A percentile compares a stretch with the other conserved stretches of the same genome.
phyloP scores from a whole-genome alignment of 2,113 vertebrate genomes.

The Catharus bicknelli region DNA sequence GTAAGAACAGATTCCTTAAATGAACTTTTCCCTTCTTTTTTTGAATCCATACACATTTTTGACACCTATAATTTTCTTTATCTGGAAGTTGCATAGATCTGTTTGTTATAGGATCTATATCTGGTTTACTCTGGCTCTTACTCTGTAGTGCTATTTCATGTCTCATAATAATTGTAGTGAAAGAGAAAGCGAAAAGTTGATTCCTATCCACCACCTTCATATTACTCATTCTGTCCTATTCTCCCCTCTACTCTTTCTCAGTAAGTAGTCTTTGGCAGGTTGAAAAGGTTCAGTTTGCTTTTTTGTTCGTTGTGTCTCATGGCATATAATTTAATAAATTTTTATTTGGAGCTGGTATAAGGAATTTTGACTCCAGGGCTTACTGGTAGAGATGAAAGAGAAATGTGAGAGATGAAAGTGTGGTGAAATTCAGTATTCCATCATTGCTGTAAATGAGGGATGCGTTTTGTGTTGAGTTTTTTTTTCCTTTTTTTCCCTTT shows the following conservation, averaged over 20 bases:
- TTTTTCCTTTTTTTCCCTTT: no score
- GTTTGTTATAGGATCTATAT: background rate
- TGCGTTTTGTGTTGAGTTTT: background rate
- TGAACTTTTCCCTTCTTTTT: background rate
- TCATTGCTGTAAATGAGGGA: background rate
- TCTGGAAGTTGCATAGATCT: background rate
- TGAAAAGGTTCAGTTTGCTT: background rate
- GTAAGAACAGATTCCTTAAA: background rate
- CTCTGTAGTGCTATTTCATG: background rate
- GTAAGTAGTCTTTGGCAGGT: background rate
- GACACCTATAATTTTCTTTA: background rate
- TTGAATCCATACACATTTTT: background rate
- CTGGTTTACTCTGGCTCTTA: background rate
- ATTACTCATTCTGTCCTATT: background rate
- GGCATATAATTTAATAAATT: background rate
- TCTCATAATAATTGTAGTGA: background rate
- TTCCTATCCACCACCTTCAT: background rate
- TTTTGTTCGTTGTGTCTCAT: background rate
- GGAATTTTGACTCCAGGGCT: background rate
- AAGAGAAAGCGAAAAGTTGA: background rate
- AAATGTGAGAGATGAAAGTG: background rate
- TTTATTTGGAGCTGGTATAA: background rate
- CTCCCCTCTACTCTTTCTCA: background rate
- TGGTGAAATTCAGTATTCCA: background rate
- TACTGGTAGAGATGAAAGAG: background rate